Conservation (phyloP, 2,797 vertebrate species). For the Oceanodroma leucorhoa region DNA sequence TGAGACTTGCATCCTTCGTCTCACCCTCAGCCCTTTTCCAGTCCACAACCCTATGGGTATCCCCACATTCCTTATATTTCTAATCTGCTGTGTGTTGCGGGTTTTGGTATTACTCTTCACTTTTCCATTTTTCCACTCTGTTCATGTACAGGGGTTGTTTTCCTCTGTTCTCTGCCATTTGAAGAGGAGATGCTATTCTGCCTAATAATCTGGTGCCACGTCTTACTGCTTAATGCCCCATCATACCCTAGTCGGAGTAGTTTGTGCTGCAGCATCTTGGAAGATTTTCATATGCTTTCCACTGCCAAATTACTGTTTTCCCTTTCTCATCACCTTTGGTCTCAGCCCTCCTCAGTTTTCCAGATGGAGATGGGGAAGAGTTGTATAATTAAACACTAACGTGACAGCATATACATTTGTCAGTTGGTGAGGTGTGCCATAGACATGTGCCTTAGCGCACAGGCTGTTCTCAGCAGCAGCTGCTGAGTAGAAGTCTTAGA, state of each 20-base stretch:
- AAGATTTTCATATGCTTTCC: not conserved
- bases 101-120: not conserved
- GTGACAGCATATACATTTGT: not conserved
- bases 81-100: fast-evolving
- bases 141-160: not conserved
- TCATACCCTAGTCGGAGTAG: not conserved
- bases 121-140: not conserved
- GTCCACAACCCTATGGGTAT: fast-evolving
- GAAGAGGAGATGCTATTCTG: not conserved
- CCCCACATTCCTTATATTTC: not conserved
- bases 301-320: not conserved
- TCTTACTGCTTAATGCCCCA: not conserved
- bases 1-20: not conserved
- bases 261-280: not conserved
- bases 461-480: not conserved
- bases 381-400: not conserved
- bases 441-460: not conserved
- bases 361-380: not conserved
- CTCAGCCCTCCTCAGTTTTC: not conserved
- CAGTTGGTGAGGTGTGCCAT: not conserved
- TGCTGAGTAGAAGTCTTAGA: not conserved
- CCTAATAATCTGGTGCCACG: not conserved
- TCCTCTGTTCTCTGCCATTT: not conserved
- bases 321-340: not conserved
- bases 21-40: not conserved